phyloP scores from a whole-genome alignment of 2,888 invertebrate genomes.

The Erebia epiphron region DNA sequence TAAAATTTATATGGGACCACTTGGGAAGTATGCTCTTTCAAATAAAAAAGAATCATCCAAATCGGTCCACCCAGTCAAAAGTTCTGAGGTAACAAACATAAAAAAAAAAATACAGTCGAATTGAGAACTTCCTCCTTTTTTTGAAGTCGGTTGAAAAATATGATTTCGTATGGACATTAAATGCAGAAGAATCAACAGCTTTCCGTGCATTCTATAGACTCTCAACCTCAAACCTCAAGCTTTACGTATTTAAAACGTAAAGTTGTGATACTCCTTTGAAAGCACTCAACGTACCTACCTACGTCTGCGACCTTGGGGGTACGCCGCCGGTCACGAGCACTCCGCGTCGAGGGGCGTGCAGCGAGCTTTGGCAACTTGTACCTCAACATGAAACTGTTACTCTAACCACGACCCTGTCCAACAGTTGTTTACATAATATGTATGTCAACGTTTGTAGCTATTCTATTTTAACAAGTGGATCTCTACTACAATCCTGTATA shows the following conservation, averaged over 20 bases:
- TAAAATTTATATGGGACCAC: too few species aligned
- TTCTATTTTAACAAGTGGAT: not conserved
- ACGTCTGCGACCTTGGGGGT: slow-evolving; percentile 20
- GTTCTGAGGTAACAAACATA: too few species aligned
- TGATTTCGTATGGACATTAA: too few species aligned
- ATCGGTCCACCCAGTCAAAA: too few species aligned
- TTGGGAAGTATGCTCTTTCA: too few species aligned
- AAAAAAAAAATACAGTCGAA: too few species aligned
- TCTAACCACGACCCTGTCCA: not conserved
- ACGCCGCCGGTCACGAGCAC: slow-evolving; percentile 21
- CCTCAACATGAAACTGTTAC: slow-evolving; percentile 2
- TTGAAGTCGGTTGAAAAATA: too few species aligned
- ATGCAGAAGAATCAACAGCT: not conserved
- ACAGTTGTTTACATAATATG: not conserved
- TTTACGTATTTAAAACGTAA: slow-evolving; percentile 17
- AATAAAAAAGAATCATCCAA: too few species aligned
- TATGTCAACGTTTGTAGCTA: not conserved
- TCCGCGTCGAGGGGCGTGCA: slow-evolving; percentile 16
- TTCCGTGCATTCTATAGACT: not conserved
- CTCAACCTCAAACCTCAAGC: slow-evolving; percentile 1
- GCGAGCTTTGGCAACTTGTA: slow-evolving; percentile 8
- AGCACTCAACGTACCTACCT: slow-evolving; percentile 8
- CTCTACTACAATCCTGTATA: not conserved
- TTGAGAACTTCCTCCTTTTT: too few species aligned
- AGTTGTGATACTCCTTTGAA: slow-evolving; percentile 19